Base-by-base conservation (phyloP, 2,888 invertebrate genomes). In the Macrophya annulata region DNA sequence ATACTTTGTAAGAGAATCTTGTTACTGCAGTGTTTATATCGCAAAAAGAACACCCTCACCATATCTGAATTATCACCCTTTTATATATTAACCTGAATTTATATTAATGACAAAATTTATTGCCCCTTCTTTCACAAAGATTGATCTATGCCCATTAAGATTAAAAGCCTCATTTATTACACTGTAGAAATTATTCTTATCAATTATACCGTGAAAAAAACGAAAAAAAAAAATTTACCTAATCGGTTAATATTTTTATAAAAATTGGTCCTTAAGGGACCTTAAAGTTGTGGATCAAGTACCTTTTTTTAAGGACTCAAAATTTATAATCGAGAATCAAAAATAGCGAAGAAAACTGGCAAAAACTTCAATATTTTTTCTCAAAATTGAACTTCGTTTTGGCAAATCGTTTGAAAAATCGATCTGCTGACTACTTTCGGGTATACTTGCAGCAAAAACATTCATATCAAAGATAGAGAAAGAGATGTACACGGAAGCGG, bases 21-120 rank as follows among this genome's bases (percentile, higher is more conserved):
- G 77, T 77, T 68, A 68, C 68, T 68, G 68, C 48, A 48, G 31
- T 68, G 25, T 68, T 68, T 68, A 55, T 55, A 37, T 37, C 68
- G 68, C 68, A 10, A 25, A 21, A 62, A 17, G 17, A 12, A 55
- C 15, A 5, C n/a, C 55, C 55, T 5, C 1, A 12, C 9, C 1
- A 25, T 10, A 6, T 4, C 25, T 62, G 62, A 62, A 62, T 62
- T 62, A 62, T 62, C 25, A 25, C 62, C 21, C 62, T 12, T 21
- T 10, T 21, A 62, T 25, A 25, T 12, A 21, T 62, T 12, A 25
- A 21, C 62, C 12, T 25, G 62, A 25, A 62, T 55, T 55, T 55
- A 12, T 62, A 62, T 62, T 12, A 62, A 62, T 62, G 25, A 62
- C 25, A 21, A 62, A 25, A 62, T 25, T 62, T 62, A 62, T 62